These are phyloP conservation scores for Bufo bufo DNA, from an alignment of 2,113 vertebrate genomes.

Conservation along the genomic window DNA sequence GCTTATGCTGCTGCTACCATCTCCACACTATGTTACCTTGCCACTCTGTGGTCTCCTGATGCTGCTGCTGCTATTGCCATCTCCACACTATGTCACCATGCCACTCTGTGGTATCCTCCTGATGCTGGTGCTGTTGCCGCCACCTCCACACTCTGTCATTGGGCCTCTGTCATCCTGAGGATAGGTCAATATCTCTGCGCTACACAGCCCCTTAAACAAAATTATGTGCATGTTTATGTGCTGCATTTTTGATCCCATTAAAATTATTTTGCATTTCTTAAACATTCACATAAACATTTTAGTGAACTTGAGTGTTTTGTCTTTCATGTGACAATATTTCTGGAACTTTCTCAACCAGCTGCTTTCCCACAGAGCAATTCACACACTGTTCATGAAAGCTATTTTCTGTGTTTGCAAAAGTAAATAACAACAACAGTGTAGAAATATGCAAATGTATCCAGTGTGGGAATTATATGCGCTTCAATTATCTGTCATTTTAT, in stretches of 20 bases:
- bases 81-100: too few relatives aligned
- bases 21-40: too few relatives aligned
- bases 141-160: too few relatives aligned
- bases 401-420: slow-evolving; percentile 35
- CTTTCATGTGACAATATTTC: slow-evolving; percentile 33
- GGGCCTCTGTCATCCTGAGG: too few relatives aligned
- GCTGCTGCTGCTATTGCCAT: too few relatives aligned
- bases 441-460: slow-evolving; percentile 24
- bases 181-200: too few relatives aligned
- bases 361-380: slow-evolving; percentile 45
- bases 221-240: not conserved
- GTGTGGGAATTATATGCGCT: slow-evolving; percentile 21
- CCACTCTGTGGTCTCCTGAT: too few relatives aligned
- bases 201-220: too few relatives aligned
- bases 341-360: slow-evolving; percentile 44
- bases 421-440: slow-evolving; percentile 38
- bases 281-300: slow-evolving; percentile 30
- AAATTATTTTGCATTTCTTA: slow-evolving; percentile 20
- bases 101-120: too few relatives aligned
- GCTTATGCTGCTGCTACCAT: too few relatives aligned
- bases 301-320: slow-evolving; percentile 26
- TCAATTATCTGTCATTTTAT: slow-evolving; percentile 8
- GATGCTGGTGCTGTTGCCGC: too few relatives aligned
- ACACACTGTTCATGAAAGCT: slow-evolving; percentile 37
- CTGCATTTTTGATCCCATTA: not conserved